Conservation (phyloP, 92 coral and sea anemone species). For the Epizoanthus ramosus region DNA sequence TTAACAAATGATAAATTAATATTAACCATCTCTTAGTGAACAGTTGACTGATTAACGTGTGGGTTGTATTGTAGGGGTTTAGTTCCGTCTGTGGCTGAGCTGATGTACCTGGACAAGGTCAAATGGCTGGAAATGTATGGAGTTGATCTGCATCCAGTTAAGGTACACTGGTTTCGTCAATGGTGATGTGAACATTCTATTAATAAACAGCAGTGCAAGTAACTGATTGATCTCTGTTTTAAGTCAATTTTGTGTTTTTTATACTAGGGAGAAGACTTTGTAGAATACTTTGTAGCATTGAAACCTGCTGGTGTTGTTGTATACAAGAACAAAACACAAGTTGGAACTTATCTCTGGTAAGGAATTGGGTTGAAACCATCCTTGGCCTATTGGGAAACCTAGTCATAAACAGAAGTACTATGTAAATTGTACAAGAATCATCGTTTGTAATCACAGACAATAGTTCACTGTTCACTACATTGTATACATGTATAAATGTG, state of each 20-base stretch:
- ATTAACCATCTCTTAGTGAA: background rate
- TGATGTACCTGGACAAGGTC: slow-evolving; percentile 93
- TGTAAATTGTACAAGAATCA: too few species aligned
- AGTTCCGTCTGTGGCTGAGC: slow-evolving; percentile 97
- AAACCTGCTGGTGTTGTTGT: slow-evolving; percentile 96
- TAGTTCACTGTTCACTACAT: too few species aligned
- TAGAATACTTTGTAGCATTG: slow-evolving; percentile 89
- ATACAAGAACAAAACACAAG: slow-evolving; percentile 86
- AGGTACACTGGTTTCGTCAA: slow-evolving; percentile 45
- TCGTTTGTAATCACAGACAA: too few species aligned
- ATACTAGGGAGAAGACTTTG: slow-evolving; percentile 87
- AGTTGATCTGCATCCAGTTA: slow-evolving; percentile 92
- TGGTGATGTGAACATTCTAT: too few species aligned
- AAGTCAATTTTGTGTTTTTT: too few species aligned
- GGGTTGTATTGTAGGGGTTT: slow-evolving; percentile 58
- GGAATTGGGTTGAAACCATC: background rate
- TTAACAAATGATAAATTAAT: too few species aligned
- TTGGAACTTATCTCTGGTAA: slow-evolving; percentile 95
- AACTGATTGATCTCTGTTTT: too few species aligned
- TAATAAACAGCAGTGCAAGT: too few species aligned
- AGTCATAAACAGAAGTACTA: background rate
- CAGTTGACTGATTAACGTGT: background rate
- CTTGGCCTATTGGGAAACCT: background rate
- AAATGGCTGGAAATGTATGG: slow-evolving; percentile 99
- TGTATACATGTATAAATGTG: too few species aligned